Evolutionary conservation across 2,113 vertebrate genomes (phyloP).

Genomic region (Pterophyllum scalare): DNA sequence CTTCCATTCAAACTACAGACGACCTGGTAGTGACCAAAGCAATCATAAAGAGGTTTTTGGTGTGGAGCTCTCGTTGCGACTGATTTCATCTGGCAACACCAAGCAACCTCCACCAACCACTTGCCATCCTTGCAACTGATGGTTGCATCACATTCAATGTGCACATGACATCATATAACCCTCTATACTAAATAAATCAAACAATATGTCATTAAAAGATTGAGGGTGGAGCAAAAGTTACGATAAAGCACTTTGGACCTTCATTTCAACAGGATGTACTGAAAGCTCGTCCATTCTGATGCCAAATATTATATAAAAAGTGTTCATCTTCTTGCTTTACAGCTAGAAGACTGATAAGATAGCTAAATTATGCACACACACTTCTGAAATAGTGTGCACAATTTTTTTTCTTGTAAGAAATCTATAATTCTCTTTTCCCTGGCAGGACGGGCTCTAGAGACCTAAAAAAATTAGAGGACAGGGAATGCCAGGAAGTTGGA

Average conservation of each 20-base stretch:
- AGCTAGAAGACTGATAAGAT: neutral
- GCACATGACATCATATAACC: neutral
- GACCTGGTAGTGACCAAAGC: neutral
- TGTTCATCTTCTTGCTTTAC: neutral
- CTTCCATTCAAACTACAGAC: neutral
- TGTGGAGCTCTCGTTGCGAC: neutral
- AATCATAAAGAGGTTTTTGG: neutral
- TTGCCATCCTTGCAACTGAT: neutral
- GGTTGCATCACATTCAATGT: neutral
- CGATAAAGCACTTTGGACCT: neutral
- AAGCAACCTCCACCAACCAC: neutral
- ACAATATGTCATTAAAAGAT: neutral
- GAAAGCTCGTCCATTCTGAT: neutral
- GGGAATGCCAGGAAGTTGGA: conserved; percentile 30
- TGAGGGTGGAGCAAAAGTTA: neutral
- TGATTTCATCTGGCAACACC: neutral
- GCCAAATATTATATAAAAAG: neutral
- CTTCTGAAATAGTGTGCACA: neutral
- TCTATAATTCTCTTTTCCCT: conserved; percentile 14
- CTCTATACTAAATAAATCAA: neutral
- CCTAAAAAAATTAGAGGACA: conserved; percentile 30
- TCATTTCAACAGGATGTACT: neutral
- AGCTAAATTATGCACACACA: neutral
- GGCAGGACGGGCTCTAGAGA: conserved; percentile 17
- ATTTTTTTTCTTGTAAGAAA: neutral